A percentile compares a stretch with the other conserved stretches of the same genome.
Conservation (phyloP, 2,888 invertebrate species). For the Anorthoa munda region DNA sequence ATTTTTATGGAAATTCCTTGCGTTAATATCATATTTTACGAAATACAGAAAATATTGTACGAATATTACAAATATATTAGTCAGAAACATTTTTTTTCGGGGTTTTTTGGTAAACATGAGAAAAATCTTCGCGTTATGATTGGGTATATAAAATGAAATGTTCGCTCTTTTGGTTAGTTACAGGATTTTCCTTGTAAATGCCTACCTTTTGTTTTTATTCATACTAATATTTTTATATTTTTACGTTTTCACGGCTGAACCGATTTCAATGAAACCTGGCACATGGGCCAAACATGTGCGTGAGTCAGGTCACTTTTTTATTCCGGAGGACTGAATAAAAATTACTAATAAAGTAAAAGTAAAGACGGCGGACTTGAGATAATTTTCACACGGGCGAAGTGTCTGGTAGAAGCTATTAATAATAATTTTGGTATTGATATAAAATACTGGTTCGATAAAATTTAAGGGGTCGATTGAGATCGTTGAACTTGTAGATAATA, state of each 20-base stretch:
- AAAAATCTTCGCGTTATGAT: slow-evolving; percentile 31
- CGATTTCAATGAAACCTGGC: too few species aligned
- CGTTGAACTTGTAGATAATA: slow-evolving; percentile 7
- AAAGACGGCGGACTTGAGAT: too few species aligned
- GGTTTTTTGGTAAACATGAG: slow-evolving; percentile 19
- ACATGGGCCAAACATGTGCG: too few species aligned
- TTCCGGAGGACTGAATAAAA: too few species aligned
- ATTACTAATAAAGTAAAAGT: too few species aligned
- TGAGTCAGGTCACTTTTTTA: too few species aligned
- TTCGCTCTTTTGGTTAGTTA: background rate
- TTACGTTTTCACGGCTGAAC: too few species aligned
- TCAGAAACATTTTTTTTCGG: slow-evolving; percentile 18
- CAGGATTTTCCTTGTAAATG: background rate
- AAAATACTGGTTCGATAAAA: slow-evolving; percentile 8
- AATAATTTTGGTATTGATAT: background rate
- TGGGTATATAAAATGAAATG: slow-evolving; percentile 14
- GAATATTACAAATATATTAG: slow-evolving; percentile 40
- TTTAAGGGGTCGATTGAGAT: background rate
- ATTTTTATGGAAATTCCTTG: slow-evolving; percentile 59
- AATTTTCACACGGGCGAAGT: too few species aligned
- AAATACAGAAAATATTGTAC: slow-evolving; percentile 42
- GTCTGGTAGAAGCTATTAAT: too few species aligned
- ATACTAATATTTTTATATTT: background rate
- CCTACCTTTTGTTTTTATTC: slow-evolving; percentile 15
- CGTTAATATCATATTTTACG: slow-evolving; percentile 53